These are phyloP conservation scores for Sylvia borin DNA, from an alignment of 2,797 vertebrate species.

Conservation along the genomic window DNA sequence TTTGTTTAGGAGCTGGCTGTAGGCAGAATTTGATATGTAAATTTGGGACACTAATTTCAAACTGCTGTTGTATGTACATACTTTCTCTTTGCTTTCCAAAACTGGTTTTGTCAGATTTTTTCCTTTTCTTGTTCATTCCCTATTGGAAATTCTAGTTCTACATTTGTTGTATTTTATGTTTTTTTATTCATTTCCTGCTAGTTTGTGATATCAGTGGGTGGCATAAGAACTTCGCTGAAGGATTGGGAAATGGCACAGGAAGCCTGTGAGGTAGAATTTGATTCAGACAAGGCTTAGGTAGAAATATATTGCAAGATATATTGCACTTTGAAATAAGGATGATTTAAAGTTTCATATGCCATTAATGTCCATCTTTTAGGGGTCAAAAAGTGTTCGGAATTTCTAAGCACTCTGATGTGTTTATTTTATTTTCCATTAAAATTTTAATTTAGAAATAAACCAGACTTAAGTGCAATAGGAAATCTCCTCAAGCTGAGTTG, in stretches of 20 bases:
- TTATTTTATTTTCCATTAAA: constrained; percentile 41
- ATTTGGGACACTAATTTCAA: neutral
- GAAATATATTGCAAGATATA: neutral
- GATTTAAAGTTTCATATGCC: constrained; percentile 45
- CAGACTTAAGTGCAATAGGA: constrained; percentile 13
- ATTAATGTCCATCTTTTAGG: constrained; percentile 34
- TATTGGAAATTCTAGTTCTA: neutral
- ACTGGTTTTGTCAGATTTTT: neutral
- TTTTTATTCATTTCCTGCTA: neutral
- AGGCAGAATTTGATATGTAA: neutral
- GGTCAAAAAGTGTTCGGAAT: constrained; percentile 48
- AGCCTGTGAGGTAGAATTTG: neutral
- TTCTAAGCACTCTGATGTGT: constrained; percentile 38
- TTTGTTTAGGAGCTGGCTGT: neutral
- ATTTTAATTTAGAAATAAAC: constrained; percentile 65
- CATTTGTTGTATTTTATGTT: neutral
- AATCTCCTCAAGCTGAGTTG: constrained; percentile 44
- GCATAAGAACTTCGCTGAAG: neutral
- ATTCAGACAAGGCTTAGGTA: neutral
- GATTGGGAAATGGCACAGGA: neutral
- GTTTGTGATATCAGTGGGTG: neutral
- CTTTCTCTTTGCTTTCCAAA: neutral
- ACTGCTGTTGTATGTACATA: neutral
- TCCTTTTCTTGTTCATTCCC: neutral
- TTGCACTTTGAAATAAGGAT: neutral